Percentiles rank a stretch among this genome's conserved stretches.
Evolutionary conservation across 1,140 invertebrate genomes (phyloP).

Genomic region (Drosophila nigromelanica): DNA sequence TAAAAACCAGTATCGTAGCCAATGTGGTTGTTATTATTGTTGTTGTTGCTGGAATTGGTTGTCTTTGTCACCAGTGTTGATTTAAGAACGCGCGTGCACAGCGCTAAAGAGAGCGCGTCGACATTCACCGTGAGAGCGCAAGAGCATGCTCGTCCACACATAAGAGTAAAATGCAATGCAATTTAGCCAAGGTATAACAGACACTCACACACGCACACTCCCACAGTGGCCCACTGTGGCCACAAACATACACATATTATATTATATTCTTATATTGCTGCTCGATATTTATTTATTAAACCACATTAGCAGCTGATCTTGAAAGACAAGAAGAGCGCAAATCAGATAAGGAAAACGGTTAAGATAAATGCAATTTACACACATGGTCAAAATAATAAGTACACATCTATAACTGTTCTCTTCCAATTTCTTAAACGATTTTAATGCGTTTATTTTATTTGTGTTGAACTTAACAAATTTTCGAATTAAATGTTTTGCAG

Average conservation of each 20-base stretch:
- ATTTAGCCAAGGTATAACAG: neutral
- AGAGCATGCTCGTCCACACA: neutral
- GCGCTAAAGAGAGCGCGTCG: neutral
- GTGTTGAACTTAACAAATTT: too few relatives aligned
- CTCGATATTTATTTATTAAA: too few relatives aligned
- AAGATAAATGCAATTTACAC: too few relatives aligned
- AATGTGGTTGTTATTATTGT: conserved; percentile 17
- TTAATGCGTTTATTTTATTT: too few relatives aligned
- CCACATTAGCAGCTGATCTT: neutral
- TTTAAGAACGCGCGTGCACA: conserved; percentile 36
- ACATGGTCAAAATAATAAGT: too few relatives aligned
- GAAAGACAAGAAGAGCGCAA: too few relatives aligned
- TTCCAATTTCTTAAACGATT: too few relatives aligned
- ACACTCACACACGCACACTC: conserved; percentile 4
- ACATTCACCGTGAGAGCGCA: neutral
- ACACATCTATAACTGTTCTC: too few relatives aligned
- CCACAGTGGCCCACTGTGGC: neutral
- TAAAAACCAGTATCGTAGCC: conserved; percentile 45
- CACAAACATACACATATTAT: too few relatives aligned
- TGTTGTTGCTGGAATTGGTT: conserved; percentile 17
- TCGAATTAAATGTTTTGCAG: too few relatives aligned
- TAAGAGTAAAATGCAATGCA: conserved; percentile 25
- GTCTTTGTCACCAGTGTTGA: conserved; percentile 41
- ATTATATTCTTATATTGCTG: too few relatives aligned
- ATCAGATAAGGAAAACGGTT: too few relatives aligned